Conservation (phyloP, 2,797 vertebrate species). For the Sebastiscus tertius region DNA sequence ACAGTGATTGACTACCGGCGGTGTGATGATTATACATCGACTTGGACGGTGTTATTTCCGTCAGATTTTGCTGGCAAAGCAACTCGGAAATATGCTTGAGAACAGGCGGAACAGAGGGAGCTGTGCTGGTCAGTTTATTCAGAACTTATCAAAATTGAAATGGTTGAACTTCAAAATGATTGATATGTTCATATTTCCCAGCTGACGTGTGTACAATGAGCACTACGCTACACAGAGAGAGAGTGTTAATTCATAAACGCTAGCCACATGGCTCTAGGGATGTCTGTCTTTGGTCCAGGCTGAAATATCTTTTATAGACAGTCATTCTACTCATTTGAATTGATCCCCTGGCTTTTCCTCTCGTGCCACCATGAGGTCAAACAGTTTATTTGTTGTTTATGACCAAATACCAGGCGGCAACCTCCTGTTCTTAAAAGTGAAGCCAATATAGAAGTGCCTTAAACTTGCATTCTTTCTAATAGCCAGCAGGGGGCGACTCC, state of each 20-base stretch:
- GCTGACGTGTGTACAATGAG: background rate
- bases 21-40: constrained; percentile 19
- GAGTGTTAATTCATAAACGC: background rate
- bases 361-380: background rate
- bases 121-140: constrained; percentile 1
- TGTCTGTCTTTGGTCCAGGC: background rate
- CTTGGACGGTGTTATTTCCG: background rate
- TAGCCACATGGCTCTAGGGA: background rate
- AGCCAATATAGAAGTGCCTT: too few species aligned
- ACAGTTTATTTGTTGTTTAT: background rate
- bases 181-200: background rate
- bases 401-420: too few species aligned
- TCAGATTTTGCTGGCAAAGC: constrained; percentile 19
- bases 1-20: constrained; percentile 21
- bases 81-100: background rate
- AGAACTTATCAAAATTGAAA: background rate
- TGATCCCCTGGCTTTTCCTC: background rate
- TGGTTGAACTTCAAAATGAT: background rate
- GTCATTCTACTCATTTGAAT: background rate
- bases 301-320: background rate
- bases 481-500: too few species aligned
- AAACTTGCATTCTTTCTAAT: too few species aligned
- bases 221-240: background rate
- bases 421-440: too few species aligned
- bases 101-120: background rate